These are phyloP conservation scores for Haliclystus octoradiatus DNA, from an alignment of 30 jellyfish, hydroid and myxozoan genomes.

Conservation along the genomic window DNA sequence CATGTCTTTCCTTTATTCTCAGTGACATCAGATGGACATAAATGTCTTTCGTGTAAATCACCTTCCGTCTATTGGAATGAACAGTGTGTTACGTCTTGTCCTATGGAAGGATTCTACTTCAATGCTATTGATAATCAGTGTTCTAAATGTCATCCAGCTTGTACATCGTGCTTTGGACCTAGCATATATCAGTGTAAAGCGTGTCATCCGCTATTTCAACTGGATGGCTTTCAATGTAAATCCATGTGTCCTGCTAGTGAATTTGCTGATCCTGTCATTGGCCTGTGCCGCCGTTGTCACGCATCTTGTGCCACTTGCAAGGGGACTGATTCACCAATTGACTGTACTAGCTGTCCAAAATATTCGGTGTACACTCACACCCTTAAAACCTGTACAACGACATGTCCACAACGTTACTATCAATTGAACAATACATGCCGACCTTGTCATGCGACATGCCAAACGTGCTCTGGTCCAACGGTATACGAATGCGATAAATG, in stretches of 20 bases:
- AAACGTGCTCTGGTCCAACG: neutral
- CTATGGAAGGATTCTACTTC: neutral
- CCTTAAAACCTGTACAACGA: neutral
- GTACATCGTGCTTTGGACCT: neutral
- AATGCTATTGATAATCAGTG: neutral
- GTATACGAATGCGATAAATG: conserved; percentile 33
- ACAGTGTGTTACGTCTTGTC: neutral
- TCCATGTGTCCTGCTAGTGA: neutral
- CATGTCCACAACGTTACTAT: neutral
- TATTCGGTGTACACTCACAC: neutral
- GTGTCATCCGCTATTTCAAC: neutral
- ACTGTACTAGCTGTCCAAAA: neutral
- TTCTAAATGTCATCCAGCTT: neutral
- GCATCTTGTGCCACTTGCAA: neutral
- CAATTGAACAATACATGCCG: conserved; percentile 4
- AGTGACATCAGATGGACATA: neutral
- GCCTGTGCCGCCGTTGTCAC: neutral
- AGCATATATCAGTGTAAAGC: neutral
- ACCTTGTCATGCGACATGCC: conserved; percentile 2
- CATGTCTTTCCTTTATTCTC: too few relatives aligned
- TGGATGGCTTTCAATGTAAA: neutral
- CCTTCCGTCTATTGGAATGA: neutral
- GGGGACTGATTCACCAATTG: neutral
- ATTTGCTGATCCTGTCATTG: neutral
- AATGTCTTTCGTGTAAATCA: neutral